Evolutionary conservation across 2,113 vertebrate species (phyloP), one percentile per base, ranked within the genome.

Genomic region (Nothobranchius furzeri): DNA sequence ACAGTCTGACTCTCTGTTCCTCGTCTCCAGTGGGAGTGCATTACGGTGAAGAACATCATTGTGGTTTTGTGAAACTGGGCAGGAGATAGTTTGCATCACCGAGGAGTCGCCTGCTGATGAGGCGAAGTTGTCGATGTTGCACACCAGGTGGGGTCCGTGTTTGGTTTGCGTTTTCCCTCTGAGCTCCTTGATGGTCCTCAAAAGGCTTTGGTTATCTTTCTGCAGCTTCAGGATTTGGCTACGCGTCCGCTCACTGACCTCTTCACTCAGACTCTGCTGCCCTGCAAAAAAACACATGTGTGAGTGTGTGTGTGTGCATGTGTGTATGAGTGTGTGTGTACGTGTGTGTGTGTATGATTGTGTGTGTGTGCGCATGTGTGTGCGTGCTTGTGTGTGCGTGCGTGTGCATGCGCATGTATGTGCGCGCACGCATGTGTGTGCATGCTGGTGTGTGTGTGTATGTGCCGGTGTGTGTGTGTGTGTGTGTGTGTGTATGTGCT

Each of bases 161-260:
- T n/a, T 37, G 2, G 42, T 72, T 74, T 76, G 77, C 52, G 60
- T 40, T 30, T 82, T 76, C 7, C 70, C 64, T 67, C 60, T 76
- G 63, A 92, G 84, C 37, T 91, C 89, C 67, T 92, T 87, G 2
- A 92, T 71, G 48, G 52, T 90, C 64, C 67, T 87, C 36, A 86
- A 75, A 25, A 92, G 86, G 67, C 93, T 91, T 87, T 95, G 95
- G 89, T 97, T 98, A 87, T 98, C 96, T 83, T 95, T 98, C 87
- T 98, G 96, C 64, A 98, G 89, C 91, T 94, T 96, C 83, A 98
- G 92, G 79, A 97, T 92, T 48, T 93, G 94, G 86, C 96, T 98
- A 0, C 93, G 93, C 6, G 95, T 93, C 12, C 93, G 93, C 63
- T 98, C 96, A 0, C 95, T 95, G 86, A 98, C 90, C 84, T 98